phyloP scores from a whole-genome alignment of 2,113 vertebrate genomes.

The Corythaixoides concolor region DNA sequence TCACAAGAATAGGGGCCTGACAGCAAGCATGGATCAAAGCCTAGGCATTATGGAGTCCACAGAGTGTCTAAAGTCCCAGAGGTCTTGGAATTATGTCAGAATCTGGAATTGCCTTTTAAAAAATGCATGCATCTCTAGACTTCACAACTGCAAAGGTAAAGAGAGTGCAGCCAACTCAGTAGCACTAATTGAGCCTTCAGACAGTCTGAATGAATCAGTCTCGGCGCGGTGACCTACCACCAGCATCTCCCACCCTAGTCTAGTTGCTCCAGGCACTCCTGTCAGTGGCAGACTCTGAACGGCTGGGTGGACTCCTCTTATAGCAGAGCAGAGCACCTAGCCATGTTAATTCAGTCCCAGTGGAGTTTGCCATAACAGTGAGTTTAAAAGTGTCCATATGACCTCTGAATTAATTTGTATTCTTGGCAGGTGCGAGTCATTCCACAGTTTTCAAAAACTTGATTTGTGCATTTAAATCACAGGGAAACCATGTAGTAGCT shows the following conservation, averaged over 20 bases:
- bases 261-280: neutral
- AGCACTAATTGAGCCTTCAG: slow-evolving; percentile 20
- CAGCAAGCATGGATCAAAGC: neutral
- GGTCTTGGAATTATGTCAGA: slow-evolving; percentile 18
- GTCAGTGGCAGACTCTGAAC: neutral
- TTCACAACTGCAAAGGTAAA: slow-evolving; percentile 15
- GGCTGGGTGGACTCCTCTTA: neutral
- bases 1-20: neutral
- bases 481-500: neutral
- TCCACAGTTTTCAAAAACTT: neutral
- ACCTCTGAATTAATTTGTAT: neutral
- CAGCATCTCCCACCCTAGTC: neutral
- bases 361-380: neutral
- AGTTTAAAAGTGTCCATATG: neutral
- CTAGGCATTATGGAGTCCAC: neutral
- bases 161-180: neutral
- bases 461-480: neutral
- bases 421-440: neutral
- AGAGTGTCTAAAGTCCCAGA: neutral
- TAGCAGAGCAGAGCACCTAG: neutral
- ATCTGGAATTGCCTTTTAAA: neutral
- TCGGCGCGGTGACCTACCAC: neutral
- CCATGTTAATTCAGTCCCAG: neutral
- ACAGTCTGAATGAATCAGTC: slow-evolving; percentile 21
- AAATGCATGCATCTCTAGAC: neutral